Evolutionary conservation across 2,113 vertebrate species (phyloP).

Genomic region (Brienomyrus longianalis): DNA sequence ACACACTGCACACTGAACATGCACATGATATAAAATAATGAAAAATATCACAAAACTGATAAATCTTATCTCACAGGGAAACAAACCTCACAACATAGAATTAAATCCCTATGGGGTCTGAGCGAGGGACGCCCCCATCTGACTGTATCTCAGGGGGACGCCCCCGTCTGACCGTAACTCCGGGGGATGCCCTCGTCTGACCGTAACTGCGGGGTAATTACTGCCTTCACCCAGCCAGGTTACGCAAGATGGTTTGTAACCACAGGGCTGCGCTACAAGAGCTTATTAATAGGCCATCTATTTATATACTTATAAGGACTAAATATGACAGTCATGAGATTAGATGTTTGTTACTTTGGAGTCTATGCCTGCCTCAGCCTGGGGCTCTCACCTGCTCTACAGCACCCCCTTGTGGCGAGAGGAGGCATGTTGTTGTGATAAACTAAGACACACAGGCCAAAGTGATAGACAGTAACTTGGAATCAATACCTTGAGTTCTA

Average conservation of each 20-base stretch:
- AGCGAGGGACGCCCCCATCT: not conserved
- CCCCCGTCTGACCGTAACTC: too few relatives aligned
- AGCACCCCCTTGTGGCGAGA: not conserved
- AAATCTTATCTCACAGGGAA: not conserved
- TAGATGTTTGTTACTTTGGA: not conserved
- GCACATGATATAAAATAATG: not conserved
- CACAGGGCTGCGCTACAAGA: not conserved
- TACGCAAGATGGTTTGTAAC: not conserved
- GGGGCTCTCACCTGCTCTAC: not conserved
- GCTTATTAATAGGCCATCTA: not conserved
- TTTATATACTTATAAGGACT: not conserved
- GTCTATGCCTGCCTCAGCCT: not conserved
- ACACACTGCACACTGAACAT: not conserved
- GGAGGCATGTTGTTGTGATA: not conserved
- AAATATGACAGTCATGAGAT: not conserved
- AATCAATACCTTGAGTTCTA: not conserved
- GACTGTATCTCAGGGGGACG: too few relatives aligned
- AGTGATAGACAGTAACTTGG: not conserved
- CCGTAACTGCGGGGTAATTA: not conserved
- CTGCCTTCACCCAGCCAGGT: not conserved
- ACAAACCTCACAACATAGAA: not conserved
- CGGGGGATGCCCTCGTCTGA: too few relatives aligned
- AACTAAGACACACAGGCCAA: not conserved
- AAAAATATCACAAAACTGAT: not conserved
- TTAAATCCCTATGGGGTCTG: not conserved